phyloP scores from a whole-genome alignment of 2,113 vertebrate species.

The Scalopus aquaticus region DNA sequence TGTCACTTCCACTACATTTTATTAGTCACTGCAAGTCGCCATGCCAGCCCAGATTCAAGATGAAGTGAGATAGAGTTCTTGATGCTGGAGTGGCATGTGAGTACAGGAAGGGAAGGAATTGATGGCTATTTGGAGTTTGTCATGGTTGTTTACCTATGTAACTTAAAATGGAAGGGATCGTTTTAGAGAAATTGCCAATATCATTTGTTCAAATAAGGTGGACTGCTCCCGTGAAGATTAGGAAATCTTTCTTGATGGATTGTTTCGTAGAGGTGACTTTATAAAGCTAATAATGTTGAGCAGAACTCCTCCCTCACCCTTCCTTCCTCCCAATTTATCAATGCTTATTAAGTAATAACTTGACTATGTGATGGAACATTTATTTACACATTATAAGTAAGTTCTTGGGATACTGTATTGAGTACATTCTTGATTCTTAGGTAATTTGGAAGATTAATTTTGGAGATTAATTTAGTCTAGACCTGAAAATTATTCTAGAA shows the following conservation, averaged over 20 bases:
- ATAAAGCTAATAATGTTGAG: not conserved
- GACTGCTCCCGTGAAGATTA: not conserved
- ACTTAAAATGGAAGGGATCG: not conserved
- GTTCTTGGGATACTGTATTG: slow-evolving; percentile 4
- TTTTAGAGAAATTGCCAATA: not conserved
- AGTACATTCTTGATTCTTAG: slow-evolving; percentile 36
- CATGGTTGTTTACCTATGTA: not conserved
- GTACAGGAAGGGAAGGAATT: not conserved
- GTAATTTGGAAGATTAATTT: not conserved
- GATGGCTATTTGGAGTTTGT: not conserved
- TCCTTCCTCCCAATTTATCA: not conserved
- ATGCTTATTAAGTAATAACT: not conserved
- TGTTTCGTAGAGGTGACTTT: not conserved
- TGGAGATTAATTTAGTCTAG: slow-evolving; percentile 7
- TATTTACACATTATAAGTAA: slow-evolving; percentile 20
- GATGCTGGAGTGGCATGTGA: not conserved
- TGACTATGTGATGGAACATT: not conserved
- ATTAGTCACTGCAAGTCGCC: not conserved
- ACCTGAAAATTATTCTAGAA: slow-evolving; percentile 43
- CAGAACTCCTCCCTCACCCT: not conserved
- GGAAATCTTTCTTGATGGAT: not conserved
- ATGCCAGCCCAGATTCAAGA: not conserved
- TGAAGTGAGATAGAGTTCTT: not conserved
- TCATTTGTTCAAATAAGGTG: slow-evolving; percentile 8
- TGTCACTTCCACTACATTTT: not conserved